phyloP scores from a whole-genome alignment of 2,888 invertebrate species.

The Tenthredo scrophulariae region DNA sequence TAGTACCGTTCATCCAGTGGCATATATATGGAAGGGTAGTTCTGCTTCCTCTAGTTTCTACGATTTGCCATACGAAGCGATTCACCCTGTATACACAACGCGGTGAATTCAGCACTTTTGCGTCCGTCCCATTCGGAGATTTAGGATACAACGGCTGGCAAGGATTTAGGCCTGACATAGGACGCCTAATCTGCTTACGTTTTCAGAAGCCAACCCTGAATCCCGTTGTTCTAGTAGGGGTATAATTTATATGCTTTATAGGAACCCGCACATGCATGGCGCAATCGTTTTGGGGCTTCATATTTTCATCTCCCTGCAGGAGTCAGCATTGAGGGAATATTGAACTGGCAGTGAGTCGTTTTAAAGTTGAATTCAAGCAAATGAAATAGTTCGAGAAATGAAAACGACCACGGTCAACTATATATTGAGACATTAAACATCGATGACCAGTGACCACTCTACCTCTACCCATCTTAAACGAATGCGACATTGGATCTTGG shows the following conservation, averaged over 20 bases:
- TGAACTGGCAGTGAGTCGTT: not conserved
- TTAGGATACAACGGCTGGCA: slow-evolving; percentile 32
- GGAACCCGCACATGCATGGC: not conserved
- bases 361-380: not conserved
- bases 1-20: not conserved
- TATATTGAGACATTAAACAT: not conserved
- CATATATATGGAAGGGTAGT: not conserved
- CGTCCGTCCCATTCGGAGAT: slow-evolving; percentile 26
- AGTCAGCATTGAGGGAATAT: slow-evolving; percentile 12
- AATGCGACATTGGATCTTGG: slow-evolving; percentile 11
- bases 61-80: not conserved
- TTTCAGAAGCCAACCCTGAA: slow-evolving; percentile 28
- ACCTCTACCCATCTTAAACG: not conserved
- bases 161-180: slow-evolving; percentile 30
- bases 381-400: not conserved
- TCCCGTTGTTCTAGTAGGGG: slow-evolving; percentile 9
- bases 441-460: not conserved
- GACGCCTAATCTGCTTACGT: slow-evolving; percentile 45
- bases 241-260: slow-evolving; percentile 6
- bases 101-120: slow-evolving; percentile 44
- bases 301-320: not conserved
- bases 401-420: not conserved
- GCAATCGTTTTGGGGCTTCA: slow-evolving; percentile 29
- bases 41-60: not conserved
- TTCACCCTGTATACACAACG: not conserved